phyloP scores from a whole-genome alignment of 2,888 invertebrate species.

The Polia nebulosa region DNA sequence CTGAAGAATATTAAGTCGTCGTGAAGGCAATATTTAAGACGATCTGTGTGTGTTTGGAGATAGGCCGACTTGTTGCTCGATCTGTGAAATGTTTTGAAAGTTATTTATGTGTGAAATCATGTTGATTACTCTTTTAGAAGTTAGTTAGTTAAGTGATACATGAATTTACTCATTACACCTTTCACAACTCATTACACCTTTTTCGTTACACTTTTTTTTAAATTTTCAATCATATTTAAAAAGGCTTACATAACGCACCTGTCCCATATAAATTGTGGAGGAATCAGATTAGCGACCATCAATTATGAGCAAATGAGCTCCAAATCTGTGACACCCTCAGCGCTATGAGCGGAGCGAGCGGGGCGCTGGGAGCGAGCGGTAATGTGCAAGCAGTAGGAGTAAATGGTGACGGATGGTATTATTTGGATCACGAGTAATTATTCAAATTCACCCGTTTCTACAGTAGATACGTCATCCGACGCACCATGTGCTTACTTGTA shows the following conservation, averaged over 20 bases:
- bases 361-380: neutral
- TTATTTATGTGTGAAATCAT: too few species aligned
- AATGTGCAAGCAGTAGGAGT: conserved; percentile 5
- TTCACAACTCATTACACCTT: too few species aligned
- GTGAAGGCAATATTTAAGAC: conserved; percentile 17
- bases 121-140: too few species aligned
- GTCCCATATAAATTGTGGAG: conserved; percentile 49
- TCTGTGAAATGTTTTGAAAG: neutral
- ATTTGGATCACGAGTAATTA: neutral
- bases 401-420: neutral
- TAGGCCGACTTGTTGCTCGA: conserved; percentile 40
- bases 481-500: too few species aligned
- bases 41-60: conserved; percentile 35
- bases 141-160: too few species aligned
- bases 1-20: conserved; percentile 59
- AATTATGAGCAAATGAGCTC: conserved; percentile 63
- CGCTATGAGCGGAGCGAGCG: conserved; percentile 11
- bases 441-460: neutral
- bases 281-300: conserved; percentile 63
- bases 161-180: too few species aligned
- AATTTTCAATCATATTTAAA: conserved; percentile 15
- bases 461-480: neutral
- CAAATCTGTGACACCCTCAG: conserved; percentile 40
- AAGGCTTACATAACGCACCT: conserved; percentile 36
- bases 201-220: too few species aligned